Evolutionary conservation across 1,140 invertebrate genomes (phyloP).

Genomic region (Bombus superbus): DNA sequence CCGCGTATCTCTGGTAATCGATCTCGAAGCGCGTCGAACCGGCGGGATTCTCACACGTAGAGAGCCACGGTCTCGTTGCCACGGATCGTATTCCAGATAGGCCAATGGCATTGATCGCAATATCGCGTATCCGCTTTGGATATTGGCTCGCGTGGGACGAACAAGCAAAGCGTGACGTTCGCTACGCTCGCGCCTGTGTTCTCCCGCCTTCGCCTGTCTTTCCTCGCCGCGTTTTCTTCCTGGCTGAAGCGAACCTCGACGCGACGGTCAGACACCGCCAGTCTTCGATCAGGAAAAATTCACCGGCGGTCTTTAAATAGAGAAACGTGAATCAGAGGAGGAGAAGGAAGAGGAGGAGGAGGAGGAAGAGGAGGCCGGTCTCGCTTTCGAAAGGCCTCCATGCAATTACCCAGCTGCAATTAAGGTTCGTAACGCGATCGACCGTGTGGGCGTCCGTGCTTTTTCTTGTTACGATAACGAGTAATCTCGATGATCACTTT

Average conservation of each 20-base stretch:
- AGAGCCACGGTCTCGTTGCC: constrained; percentile 4
- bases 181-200: background rate
- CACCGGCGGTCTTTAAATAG: background rate
- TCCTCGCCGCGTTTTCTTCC: constrained; percentile 39
- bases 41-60: constrained; percentile 62
- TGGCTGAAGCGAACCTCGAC: background rate
- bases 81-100: constrained; percentile 67
- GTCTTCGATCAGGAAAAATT: too few species aligned
- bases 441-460: constrained; percentile 19
- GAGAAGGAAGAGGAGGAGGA: background rate
- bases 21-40: constrained; percentile 52
- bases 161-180: constrained; percentile 51
- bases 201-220: constrained; percentile 36
- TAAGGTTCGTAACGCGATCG: constrained; percentile 40
- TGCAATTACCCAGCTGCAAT: constrained; percentile 37
- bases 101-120: constrained; percentile 64
- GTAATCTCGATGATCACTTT: background rate
- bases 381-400: constrained; percentile 29
- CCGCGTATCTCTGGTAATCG: constrained; percentile 50
- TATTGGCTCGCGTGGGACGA: constrained; percentile 62
- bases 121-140: constrained; percentile 60
- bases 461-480: background rate
- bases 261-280: too few species aligned
- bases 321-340: constrained; percentile 12
- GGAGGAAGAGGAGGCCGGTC: background rate